These are phyloP conservation scores for Ctenodactylus gundi DNA, from an alignment of 2,113 vertebrate genomes.

Conservation along the genomic window DNA sequence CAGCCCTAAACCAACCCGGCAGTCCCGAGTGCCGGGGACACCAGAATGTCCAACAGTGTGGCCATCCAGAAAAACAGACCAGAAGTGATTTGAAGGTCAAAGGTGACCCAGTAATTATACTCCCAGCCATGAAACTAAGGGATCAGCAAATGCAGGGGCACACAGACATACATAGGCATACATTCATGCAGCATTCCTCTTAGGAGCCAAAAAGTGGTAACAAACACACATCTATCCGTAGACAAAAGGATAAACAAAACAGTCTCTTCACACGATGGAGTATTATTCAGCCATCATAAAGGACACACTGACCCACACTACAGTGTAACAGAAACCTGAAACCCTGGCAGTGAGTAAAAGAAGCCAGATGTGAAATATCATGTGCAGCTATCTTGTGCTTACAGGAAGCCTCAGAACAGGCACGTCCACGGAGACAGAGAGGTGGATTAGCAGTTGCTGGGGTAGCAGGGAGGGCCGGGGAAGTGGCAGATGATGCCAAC, in stretches of 20 bases:
- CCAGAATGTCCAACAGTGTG: background rate
- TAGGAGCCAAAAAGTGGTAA: background rate
- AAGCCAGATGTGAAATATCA: background rate
- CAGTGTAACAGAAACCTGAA: too few relatives aligned
- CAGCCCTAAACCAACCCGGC: background rate
- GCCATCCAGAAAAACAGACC: background rate
- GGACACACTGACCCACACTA: background rate
- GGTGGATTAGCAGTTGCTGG: background rate
- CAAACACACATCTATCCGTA: background rate
- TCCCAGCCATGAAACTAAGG: too few relatives aligned
- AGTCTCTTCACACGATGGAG: background rate
- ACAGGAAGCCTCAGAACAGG: background rate
- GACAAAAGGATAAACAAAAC: background rate
- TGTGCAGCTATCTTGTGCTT: too few relatives aligned
- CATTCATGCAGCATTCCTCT: background rate
- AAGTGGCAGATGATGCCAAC: background rate
- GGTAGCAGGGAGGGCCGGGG: background rate
- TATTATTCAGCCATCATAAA: background rate
- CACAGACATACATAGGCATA: background rate
- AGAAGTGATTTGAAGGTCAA: background rate
- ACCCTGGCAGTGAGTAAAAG: background rate
- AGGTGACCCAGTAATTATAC: background rate
- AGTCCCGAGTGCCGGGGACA: too few relatives aligned
- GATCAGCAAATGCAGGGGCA: too few relatives aligned
- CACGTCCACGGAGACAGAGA: background rate